phyloP scores from a whole-genome alignment of 2,888 invertebrate genomes.

The Luperina testacea region DNA sequence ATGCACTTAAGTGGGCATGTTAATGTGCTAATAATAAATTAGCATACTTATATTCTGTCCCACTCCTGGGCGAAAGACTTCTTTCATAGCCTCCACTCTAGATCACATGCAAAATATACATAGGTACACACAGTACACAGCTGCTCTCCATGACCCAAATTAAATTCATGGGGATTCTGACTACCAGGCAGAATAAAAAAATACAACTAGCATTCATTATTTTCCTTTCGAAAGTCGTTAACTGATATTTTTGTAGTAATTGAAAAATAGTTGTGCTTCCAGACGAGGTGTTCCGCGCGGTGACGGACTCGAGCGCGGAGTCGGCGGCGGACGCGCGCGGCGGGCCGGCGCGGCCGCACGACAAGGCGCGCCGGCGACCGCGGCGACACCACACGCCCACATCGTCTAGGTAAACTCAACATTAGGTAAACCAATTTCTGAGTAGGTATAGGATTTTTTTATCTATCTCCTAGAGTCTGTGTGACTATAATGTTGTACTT shows the following conservation, averaged over 20 bases:
- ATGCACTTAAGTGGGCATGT: background rate
- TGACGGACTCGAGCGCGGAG: conserved; percentile 85
- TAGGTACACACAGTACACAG: no score
- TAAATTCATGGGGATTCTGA: background rate
- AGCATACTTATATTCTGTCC: background rate
- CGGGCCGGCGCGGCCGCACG: conserved; percentile 64
- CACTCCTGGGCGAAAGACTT: no score
- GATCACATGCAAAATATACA: background rate
- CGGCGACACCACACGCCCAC: conserved; percentile 81
- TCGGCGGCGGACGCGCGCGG: conserved; percentile 73
- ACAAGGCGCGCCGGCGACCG: conserved; percentile 76
- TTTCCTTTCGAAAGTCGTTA: background rate
- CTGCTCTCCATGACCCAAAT: background rate
- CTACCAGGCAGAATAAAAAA: background rate
- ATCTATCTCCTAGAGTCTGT: background rate
- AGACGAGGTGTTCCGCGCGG: conserved; percentile 83
- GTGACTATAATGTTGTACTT: background rate
- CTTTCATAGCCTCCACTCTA: background rate
- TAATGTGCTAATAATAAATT: background rate
- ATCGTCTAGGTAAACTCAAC: conserved; percentile 71
- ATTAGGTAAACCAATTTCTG: conserved; percentile 59
- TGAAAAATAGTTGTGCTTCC: conserved; percentile 24
- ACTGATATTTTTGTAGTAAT: background rate
- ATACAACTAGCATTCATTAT: background rate
- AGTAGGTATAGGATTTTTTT: conserved; percentile 52